Percentiles rank a stretch among this genome's conserved stretches.
These are phyloP conservation scores for Pseudorasbora parva DNA, from an alignment of 2,113 vertebrate species.

Conservation along the genomic window DNA sequence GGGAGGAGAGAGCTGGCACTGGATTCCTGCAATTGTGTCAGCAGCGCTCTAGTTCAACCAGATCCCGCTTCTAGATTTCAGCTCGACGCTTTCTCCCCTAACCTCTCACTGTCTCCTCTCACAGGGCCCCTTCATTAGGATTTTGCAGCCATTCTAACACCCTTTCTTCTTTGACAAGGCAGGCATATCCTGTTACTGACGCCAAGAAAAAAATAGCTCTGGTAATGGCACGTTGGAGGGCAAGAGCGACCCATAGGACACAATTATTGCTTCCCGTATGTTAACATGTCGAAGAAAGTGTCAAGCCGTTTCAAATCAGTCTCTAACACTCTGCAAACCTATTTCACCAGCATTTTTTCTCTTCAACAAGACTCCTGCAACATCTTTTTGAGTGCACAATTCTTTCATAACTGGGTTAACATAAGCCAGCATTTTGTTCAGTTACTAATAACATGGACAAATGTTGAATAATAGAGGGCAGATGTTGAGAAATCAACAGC, in stretches of 20 bases:
- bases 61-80: slow-evolving; percentile 33
- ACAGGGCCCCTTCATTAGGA: slow-evolving; percentile 57
- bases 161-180: slow-evolving; percentile 57
- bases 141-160: slow-evolving; percentile 59
- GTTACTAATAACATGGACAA: neutral
- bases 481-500: neutral
- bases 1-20: neutral
- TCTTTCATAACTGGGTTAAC: slow-evolving; percentile 33
- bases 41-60: slow-evolving; percentile 26
- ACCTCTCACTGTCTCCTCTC: slow-evolving; percentile 45
- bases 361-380: neutral
- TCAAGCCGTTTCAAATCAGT: slow-evolving; percentile 56
- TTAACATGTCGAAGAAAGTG: slow-evolving; percentile 59
- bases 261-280: slow-evolving; percentile 61
- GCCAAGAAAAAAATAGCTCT: slow-evolving; percentile 53
- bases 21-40: slow-evolving; percentile 27
- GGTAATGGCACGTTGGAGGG: slow-evolving; percentile 50
- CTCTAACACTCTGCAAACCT: slow-evolving; percentile 47
- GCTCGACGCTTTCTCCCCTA: slow-evolving; percentile 26
- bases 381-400: neutral
- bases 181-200: slow-evolving; percentile 56
- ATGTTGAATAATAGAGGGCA: neutral
- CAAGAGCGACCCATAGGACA: slow-evolving; percentile 56
- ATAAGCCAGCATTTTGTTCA: slow-evolving; percentile 2
- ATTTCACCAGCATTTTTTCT: slow-evolving; percentile 34